phyloP scores from a whole-genome alignment of 2,113 vertebrate genomes.

The Tauraco erythrolophus region DNA sequence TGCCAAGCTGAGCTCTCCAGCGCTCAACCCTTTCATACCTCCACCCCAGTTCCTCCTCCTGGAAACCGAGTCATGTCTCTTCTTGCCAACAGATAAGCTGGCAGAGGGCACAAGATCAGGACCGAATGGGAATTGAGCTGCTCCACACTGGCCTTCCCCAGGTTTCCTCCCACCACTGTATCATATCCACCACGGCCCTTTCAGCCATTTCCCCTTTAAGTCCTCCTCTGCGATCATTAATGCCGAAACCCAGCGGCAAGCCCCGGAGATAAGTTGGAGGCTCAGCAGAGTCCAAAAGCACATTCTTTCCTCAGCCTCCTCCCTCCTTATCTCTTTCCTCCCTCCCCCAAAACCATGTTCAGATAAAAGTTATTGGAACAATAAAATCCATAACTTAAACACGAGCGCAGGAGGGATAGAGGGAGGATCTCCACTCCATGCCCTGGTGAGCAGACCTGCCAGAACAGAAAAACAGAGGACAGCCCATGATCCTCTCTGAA shows the following conservation, averaged over 20 bases:
- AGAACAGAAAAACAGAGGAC: neutral
- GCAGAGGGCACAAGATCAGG: neutral
- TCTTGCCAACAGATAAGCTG: neutral
- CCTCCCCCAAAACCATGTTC: neutral
- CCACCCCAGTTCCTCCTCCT: neutral
- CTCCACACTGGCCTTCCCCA: fast-evolving
- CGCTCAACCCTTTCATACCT: neutral
- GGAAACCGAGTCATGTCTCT: neutral
- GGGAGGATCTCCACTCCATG: neutral
- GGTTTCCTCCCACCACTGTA: neutral
- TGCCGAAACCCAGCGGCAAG: neutral
- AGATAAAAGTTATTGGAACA: conserved; percentile 52
- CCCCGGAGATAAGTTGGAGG: neutral
- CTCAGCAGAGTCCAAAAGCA: neutral
- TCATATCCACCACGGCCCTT: fast-evolving
- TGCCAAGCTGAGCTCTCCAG: neutral
- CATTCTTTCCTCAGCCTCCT: conserved; percentile 57
- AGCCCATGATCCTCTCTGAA: neutral
- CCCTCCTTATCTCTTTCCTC: conserved; percentile 50
- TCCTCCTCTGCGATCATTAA: neutral
- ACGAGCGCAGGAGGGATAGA: neutral
- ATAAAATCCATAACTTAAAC: conserved; percentile 35
- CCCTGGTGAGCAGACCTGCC: neutral
- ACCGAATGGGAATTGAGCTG: neutral
- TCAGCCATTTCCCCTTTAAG: neutral